A percentile compares a stretch with the other conserved stretches of the same genome.
phyloP scores from a whole-genome alignment of 2,113 vertebrate genomes.

The Pluvianellus socialis region DNA sequence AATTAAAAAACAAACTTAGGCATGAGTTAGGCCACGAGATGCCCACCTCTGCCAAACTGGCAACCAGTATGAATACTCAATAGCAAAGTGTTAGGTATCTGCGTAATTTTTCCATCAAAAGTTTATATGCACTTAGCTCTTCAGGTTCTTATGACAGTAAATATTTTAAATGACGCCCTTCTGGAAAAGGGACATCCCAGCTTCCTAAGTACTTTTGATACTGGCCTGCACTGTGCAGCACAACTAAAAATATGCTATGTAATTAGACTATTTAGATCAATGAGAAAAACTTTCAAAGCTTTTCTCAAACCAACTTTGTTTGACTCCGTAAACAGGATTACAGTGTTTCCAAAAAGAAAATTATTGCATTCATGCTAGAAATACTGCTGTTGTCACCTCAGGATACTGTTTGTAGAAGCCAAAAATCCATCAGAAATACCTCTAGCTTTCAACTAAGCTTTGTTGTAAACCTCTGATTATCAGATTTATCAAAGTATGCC shows the following conservation, averaged over 20 bases:
- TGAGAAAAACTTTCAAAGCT: background rate
- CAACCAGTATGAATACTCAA: background rate
- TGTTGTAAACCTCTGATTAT: background rate
- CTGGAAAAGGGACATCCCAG: background rate
- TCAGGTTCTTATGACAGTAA: background rate
- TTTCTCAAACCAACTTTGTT: background rate
- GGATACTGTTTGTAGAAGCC: background rate
- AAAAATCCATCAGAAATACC: background rate
- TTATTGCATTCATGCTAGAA: background rate
- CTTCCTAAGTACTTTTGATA: background rate
- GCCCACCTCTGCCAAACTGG: slow-evolving; percentile 19
- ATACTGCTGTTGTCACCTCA: background rate
- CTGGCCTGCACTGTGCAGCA: background rate
- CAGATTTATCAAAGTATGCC: background rate
- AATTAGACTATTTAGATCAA: background rate
- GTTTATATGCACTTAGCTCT: background rate
- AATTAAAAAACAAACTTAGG: background rate
- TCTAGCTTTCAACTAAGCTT: background rate
- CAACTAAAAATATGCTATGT: background rate
- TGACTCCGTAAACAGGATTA: background rate
- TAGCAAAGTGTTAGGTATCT: background rate
- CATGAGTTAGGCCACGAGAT: slow-evolving; percentile 3
- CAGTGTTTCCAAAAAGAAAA: slow-evolving; percentile 6
- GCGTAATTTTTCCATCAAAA: background rate
- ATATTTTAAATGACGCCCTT: background rate